These are phyloP conservation scores for Mus minutoides DNA, from an alignment of 2,797 vertebrate genomes.

Conservation along the genomic window DNA sequence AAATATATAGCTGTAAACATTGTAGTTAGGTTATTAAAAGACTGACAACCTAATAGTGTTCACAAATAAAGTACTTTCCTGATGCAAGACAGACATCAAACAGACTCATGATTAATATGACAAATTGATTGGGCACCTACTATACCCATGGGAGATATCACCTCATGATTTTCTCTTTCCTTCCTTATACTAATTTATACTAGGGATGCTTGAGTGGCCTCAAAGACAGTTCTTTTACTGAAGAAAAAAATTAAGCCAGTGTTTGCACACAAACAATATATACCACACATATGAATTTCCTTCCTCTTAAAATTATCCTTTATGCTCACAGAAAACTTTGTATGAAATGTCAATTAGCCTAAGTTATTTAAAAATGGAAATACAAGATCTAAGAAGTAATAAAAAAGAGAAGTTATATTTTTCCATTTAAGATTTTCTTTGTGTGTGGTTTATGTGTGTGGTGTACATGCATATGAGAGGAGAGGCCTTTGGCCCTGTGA, in stretches of 20 bases:
- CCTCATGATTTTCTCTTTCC: neutral
- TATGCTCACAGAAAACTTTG: neutral
- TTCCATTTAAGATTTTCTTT: neutral
- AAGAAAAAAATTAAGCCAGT: neutral
- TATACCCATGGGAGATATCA: neutral
- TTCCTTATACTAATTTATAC: neutral
- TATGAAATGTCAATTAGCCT: neutral
- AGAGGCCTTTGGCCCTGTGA: no score
- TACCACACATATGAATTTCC: neutral
- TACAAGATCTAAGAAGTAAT: neutral
- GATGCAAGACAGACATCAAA: constrained; percentile 19
- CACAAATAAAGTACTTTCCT: constrained; percentile 1
- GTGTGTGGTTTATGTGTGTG: neutral
- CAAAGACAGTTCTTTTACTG: neutral
- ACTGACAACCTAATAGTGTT: neutral
- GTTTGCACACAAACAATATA: neutral
- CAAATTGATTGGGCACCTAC: neutral
- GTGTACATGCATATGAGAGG: no score
- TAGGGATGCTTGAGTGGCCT: neutral
- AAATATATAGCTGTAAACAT: neutral
- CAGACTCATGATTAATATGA: neutral
- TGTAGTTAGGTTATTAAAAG: constrained; percentile 32
- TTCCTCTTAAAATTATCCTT: constrained; percentile 32
- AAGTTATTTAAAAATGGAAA: neutral
- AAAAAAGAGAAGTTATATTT: neutral